Evolutionary conservation across 2,797 vertebrate species (phyloP).

Genomic region (Spheniscus humboldti): DNA sequence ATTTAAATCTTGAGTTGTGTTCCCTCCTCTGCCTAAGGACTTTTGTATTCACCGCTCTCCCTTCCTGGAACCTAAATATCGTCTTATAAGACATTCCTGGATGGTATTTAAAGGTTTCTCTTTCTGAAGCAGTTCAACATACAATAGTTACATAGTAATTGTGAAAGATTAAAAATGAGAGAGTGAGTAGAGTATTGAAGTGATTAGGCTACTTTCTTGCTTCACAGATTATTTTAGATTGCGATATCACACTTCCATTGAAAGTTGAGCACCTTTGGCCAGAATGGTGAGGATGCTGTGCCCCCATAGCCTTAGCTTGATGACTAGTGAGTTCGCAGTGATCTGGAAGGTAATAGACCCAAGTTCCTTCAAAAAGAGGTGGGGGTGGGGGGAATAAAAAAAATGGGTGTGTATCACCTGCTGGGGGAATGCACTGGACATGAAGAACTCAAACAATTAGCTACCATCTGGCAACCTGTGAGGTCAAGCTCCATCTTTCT

Average conservation of each 20-base stretch:
- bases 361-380: neutral
- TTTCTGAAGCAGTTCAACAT: neutral
- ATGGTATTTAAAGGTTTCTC: neutral
- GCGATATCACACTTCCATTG: neutral
- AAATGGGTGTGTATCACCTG: no score
- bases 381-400: no score
- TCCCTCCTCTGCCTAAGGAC: neutral
- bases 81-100: neutral
- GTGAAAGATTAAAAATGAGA: neutral
- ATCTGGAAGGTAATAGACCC: neutral
- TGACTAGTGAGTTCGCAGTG: neutral
- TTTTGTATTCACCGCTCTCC: neutral
- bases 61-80: neutral
- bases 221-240: neutral
- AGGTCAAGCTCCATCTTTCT: neutral
- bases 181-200: neutral
- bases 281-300: neutral
- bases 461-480: neutral
- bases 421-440: neutral
- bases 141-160: neutral
- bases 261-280: neutral
- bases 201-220: neutral
- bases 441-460: neutral
- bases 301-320: neutral
- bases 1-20: neutral